Evolutionary conservation across 23 tunicate species (phyloP), one percentile per base, ranked within the genome.

Genomic region (Halocynthia roretzi): DNA sequence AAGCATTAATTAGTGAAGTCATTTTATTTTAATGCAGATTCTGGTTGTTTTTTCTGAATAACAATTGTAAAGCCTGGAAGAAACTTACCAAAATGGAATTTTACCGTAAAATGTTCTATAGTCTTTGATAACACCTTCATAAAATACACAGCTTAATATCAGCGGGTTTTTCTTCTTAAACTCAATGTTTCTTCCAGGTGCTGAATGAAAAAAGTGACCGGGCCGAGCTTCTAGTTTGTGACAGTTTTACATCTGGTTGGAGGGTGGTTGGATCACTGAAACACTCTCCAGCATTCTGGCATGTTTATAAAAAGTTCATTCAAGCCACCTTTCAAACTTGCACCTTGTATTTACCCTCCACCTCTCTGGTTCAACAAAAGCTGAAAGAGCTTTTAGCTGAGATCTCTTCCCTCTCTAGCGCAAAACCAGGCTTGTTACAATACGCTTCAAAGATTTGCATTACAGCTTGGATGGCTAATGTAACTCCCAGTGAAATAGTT

Each of bases 251-350:
- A 8, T 14, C 56, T 12, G 12, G 64, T 8, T 74, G 78, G 78
- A 74, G 56, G 31, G 63, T 64, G 22, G 23, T 74, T 20, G 14
- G 20, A 14, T 50, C 78, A 7, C 22, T 74, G 8, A 50, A 62
- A 21, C 78, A 53, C 19, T 74, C 78, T 8, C 62, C 78, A 7
- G 55, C 62, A 54, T 74, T 53, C 31, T 74, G 78, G 78, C 56
- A 12, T 17, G 56, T 19, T 10, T 74, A 74, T 44, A 18, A 54
- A 74, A 11, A 19, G 10, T 53, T 74, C 15, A 11, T 74, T 0
- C 56, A 15, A 52, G 64, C 78, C 2, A 0, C 56, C 56, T 15
- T 74, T 14, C 78, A 74, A 74, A 54, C 56, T 0, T 8, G 64
- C n/a, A 54, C 21, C 4, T 53, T 74, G 15, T 54, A 22, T 10